These are phyloP conservation scores for Pantelozetes paolii DNA, from an alignment of 2,888 invertebrate genomes.

Conservation along the genomic window DNA sequence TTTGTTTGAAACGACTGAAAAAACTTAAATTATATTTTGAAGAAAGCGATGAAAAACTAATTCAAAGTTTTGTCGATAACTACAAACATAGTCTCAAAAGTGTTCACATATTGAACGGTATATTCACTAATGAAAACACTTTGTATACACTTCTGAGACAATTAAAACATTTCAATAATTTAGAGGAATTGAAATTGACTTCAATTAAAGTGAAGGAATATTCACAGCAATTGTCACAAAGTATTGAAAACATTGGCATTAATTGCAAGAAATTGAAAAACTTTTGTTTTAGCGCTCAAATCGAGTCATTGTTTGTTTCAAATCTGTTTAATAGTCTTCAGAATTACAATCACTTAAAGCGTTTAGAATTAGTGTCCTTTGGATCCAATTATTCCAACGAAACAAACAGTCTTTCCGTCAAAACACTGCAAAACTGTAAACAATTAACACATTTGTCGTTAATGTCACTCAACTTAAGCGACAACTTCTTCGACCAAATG, in stretches of 20 bases:
- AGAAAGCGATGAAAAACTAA: constrained; percentile 1
- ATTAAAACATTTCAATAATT: background rate
- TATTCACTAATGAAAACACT: background rate
- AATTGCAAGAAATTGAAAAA: background rate
- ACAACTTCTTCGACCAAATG: constrained; percentile 8
- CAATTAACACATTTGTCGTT: constrained; percentile 5
- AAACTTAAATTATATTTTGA: background rate
- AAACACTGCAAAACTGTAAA: background rate
- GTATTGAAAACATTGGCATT: background rate
- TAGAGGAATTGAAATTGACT: constrained; percentile 12
- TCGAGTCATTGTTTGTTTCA: background rate
- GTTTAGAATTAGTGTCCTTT: background rate
- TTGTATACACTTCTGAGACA: background rate
- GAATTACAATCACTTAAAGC: background rate
- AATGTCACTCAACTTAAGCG: constrained; percentile 4
- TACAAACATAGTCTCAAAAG: background rate
- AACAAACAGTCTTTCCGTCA: background rate
- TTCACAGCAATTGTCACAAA: background rate
- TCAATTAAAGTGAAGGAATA: constrained; percentile 8
- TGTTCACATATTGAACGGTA: constrained; percentile 7
- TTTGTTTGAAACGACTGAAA: too few relatives aligned
- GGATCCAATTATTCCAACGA: background rate
- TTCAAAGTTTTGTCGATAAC: background rate
- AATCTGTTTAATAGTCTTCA: background rate
- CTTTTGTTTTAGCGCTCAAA: constrained; percentile 14